A percentile compares a stretch with the other conserved stretches of the same genome.
phyloP scores from a whole-genome alignment of 2,113 vertebrate genomes.

The Cisticola juncidis region DNA sequence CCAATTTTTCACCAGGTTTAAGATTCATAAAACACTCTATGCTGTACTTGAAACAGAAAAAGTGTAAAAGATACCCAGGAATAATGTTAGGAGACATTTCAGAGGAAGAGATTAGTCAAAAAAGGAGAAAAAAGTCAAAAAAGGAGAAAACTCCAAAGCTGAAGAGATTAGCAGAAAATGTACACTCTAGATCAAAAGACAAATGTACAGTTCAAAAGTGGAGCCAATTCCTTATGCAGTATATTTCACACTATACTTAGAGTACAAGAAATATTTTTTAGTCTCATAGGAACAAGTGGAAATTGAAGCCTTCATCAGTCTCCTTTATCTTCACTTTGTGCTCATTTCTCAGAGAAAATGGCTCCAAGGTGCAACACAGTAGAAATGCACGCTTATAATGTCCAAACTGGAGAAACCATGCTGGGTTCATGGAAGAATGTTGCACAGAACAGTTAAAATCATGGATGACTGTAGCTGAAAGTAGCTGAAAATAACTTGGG shows the following conservation, averaged over 20 bases:
- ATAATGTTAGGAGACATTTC: neutral
- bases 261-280: neutral
- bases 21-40: neutral
- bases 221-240: neutral
- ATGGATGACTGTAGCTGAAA: neutral
- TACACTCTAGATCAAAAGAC: neutral
- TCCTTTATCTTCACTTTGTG: neutral
- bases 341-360: neutral
- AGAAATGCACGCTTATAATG: neutral
- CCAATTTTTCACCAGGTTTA: neutral
- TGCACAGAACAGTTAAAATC: neutral
- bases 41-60: neutral
- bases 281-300: neutral
- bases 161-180: neutral
- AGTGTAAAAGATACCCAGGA: neutral
- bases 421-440: neutral
- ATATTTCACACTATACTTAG: neutral
- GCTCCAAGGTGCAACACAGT: neutral
- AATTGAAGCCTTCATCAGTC: neutral
- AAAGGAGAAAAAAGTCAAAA: rapidly evolving
- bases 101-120: neutral
- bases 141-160: neutral
- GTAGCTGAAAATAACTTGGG: neutral
- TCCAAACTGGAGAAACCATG: neutral
- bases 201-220: neutral